These are phyloP conservation scores for Polyommatus icarus DNA, from an alignment of 2,888 invertebrate genomes.

Conservation along the genomic window DNA sequence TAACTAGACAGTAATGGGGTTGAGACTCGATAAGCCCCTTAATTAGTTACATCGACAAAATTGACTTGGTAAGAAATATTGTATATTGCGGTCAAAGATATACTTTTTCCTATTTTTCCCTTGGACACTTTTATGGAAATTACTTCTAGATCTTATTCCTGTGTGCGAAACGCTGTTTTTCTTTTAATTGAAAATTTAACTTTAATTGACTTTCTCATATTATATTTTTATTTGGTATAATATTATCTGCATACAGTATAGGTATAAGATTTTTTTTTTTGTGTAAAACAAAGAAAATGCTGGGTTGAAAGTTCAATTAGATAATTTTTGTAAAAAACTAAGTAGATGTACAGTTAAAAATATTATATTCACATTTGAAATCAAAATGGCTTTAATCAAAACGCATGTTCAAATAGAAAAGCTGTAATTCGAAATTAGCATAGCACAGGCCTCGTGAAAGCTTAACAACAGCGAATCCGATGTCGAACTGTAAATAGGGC, in stretches of 20 bases:
- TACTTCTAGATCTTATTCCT: too few relatives aligned
- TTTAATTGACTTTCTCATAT: too few relatives aligned
- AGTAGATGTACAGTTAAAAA: not conserved
- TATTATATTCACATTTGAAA: not conserved
- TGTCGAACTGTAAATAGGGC: not conserved
- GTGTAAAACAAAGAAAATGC: too few relatives aligned
- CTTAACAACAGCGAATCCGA: slow-evolving; percentile 3
- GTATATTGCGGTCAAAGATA: not conserved
- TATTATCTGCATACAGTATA: too few relatives aligned
- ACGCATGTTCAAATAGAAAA: not conserved
- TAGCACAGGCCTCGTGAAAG: not conserved
- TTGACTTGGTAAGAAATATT: not conserved
- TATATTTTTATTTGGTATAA: too few relatives aligned
- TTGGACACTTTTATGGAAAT: too few relatives aligned
- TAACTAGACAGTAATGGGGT: slow-evolving; percentile 34
- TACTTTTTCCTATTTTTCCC: not conserved
- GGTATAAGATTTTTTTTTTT: too few relatives aligned
- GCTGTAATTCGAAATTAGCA: slow-evolving; percentile 6
- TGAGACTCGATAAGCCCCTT: slow-evolving; percentile 50
- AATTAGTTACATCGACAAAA: not conserved
- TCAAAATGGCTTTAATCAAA: not conserved
- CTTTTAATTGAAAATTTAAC: too few relatives aligned
- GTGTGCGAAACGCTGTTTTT: too few relatives aligned
- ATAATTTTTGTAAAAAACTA: too few relatives aligned
- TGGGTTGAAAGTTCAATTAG: too few relatives aligned